These are phyloP conservation scores for Coptodon bakossiorum DNA, from an alignment of 2,113 vertebrate species.

Conservation along the genomic window DNA sequence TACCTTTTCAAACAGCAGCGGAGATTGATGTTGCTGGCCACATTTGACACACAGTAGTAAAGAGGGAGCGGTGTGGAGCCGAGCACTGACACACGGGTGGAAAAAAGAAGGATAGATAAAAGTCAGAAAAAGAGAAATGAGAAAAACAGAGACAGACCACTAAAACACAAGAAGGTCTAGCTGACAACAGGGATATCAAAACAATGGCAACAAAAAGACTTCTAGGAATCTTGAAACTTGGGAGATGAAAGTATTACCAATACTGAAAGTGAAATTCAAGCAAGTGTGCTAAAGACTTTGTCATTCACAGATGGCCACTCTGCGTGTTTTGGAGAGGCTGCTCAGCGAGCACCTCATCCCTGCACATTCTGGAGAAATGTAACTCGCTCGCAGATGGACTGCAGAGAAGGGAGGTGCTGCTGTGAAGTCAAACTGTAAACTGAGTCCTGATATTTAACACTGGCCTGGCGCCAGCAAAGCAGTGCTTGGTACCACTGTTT, in stretches of 20 bases:
- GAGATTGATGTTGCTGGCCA: slow-evolving; percentile 10
- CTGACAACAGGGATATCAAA: not conserved
- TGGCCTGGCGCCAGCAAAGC: slow-evolving; percentile 30
- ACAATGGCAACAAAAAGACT: not conserved
- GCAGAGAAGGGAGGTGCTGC: slow-evolving; percentile 39
- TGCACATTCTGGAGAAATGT: slow-evolving; percentile 6
- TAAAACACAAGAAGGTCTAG: not conserved
- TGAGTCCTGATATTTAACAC: slow-evolving; percentile 21
- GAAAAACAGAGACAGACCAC: not conserved
- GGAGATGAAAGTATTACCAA: not conserved
- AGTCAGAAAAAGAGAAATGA: not conserved
- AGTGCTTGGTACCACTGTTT: slow-evolving; percentile 35
- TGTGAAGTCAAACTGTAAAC: slow-evolving; percentile 26
- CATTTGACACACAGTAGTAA: not conserved
- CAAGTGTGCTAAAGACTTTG: slow-evolving; percentile 5
- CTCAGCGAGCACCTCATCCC: slow-evolving; percentile 19
- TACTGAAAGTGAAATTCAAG: slow-evolving; percentile 11
- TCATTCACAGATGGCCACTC: slow-evolving; percentile 19
- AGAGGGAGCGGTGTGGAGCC: not conserved
- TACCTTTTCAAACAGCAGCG: slow-evolving; percentile 11
- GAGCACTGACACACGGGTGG: not conserved
- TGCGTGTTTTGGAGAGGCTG: slow-evolving; percentile 19
- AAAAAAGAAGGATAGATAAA: not conserved
- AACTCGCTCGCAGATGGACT: slow-evolving; percentile 24
- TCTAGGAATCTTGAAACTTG: not conserved